Percentiles rank a stretch among this genome's conserved stretches.
These are phyloP conservation scores for Aphodius granarius DNA, from an alignment of 2,888 invertebrate species.

Conservation along the genomic window DNA sequence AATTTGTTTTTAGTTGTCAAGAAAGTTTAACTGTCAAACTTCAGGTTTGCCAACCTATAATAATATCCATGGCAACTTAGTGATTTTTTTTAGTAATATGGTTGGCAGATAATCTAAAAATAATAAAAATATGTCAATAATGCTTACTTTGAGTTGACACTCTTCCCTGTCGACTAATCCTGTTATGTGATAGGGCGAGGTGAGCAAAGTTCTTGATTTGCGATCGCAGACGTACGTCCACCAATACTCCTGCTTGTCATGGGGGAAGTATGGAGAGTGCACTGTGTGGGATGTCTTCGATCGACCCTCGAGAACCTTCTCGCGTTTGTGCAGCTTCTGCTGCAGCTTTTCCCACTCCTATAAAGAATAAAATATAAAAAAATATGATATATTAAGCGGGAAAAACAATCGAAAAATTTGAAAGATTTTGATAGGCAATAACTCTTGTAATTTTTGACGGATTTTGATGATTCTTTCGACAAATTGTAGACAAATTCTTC, in stretches of 20 bases:
- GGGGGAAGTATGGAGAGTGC: conserved; percentile 95
- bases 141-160: conserved; percentile 76
- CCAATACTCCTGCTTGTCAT: conserved; percentile 98
- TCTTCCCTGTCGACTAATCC: conserved; percentile 88
- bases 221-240: conserved; percentile 98
- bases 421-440: no score
- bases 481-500: no score
- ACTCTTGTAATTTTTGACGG: no score
- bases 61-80: no score
- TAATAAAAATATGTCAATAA: not conserved
- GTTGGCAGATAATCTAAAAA: no score
- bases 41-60: no score
- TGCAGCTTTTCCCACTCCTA: conserved; percentile 92
- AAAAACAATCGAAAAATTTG: not conserved
- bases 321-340: conserved; percentile 81
- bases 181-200: conserved; percentile 92
- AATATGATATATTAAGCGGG: not conserved
- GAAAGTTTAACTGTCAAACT: no score
- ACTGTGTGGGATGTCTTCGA: conserved; percentile 95
- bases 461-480: no score
- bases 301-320: conserved; percentile 86
- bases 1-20: no score
- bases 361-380: not conserved
- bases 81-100: no score
- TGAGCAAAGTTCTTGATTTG: conserved; percentile 87